Conservation (phyloP, 1,140 invertebrate genomes). For the Drosophila parvula region DNA sequence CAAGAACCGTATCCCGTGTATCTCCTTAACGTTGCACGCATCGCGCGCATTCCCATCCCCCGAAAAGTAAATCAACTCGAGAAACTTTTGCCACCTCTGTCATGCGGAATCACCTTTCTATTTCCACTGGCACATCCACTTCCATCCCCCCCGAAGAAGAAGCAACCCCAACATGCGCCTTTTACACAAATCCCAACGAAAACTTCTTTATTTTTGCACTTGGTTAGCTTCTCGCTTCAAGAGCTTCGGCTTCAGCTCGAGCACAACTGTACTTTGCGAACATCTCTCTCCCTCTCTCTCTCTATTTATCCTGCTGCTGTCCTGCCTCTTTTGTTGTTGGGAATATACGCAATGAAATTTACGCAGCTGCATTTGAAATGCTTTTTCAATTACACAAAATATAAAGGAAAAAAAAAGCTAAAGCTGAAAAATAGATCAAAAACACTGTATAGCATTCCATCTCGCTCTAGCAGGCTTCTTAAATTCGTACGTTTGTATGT, state of each 20-base stretch:
- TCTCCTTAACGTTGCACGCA: background rate
- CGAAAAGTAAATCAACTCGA: background rate
- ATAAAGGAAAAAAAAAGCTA: conserved; percentile 25
- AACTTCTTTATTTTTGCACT: conserved; percentile 38
- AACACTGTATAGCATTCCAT: conserved; percentile 27
- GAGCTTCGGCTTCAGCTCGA: conserved; percentile 17
- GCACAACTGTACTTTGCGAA: conserved; percentile 57
- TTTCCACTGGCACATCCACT: background rate
- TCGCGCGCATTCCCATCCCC: background rate
- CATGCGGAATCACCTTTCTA: background rate
- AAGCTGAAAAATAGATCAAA: conserved; percentile 70
- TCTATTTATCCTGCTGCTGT: conserved; percentile 3
- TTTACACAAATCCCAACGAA: conserved; percentile 13
- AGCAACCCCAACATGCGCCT: conserved; percentile 18
- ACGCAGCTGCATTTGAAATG: conserved; percentile 79
- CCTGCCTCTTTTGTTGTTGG: conserved; percentile 20
- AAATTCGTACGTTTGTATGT: conserved; percentile 1
- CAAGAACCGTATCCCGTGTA: background rate
- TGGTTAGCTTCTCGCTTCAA: conserved; percentile 26
- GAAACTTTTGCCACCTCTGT: conserved; percentile 12
- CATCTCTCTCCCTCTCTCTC: background rate
- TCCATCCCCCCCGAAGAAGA: background rate
- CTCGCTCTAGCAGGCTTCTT: conserved; percentile 8
- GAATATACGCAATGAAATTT: conserved; percentile 50
- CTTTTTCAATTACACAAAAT: conserved; percentile 74